phyloP scores from a whole-genome alignment of 2,888 invertebrate genomes.

The Brenthis ino region DNA sequence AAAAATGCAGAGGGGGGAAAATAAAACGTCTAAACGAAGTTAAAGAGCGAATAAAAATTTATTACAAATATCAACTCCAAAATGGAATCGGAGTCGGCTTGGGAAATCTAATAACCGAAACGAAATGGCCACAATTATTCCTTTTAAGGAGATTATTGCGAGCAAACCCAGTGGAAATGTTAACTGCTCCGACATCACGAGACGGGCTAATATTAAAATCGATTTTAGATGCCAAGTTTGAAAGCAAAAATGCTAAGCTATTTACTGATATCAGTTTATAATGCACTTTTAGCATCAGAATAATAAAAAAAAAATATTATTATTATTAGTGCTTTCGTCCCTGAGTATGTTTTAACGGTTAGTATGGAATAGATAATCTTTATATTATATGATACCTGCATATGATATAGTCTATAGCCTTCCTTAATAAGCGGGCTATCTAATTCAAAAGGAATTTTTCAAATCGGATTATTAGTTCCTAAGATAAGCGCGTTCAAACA shows the following conservation, averaged over 20 bases:
- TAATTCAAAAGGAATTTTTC: too few species aligned
- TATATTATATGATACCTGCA: too few species aligned
- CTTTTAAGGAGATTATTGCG: slow-evolving; percentile 61
- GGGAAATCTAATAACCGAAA: slow-evolving; percentile 67
- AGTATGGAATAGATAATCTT: too few species aligned
- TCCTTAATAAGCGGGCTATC: too few species aligned
- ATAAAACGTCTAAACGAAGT: slow-evolving; percentile 58
- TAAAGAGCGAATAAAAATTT: slow-evolving; percentile 65
- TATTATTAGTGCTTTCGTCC: too few species aligned
- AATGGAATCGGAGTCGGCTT: slow-evolving; percentile 48
- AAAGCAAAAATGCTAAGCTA: neutral
- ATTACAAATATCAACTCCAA: slow-evolving; percentile 67
- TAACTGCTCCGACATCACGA: slow-evolving; percentile 43
- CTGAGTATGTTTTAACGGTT: too few species aligned
- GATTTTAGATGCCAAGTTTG: slow-evolving; percentile 39
- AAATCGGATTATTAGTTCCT: too few species aligned
- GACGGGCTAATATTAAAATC: slow-evolving; percentile 46
- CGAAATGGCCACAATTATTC: slow-evolving; percentile 66
- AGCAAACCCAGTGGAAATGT: slow-evolving; percentile 50
- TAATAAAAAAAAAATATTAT: too few species aligned
- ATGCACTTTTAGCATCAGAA: neutral
- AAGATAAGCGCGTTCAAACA: too few species aligned
- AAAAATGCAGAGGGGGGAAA: slow-evolving; percentile 47
- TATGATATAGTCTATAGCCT: too few species aligned
- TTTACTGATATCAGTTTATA: neutral